phyloP scores from a whole-genome alignment of 2,797 vertebrate species.

The Graptemys geographica region DNA sequence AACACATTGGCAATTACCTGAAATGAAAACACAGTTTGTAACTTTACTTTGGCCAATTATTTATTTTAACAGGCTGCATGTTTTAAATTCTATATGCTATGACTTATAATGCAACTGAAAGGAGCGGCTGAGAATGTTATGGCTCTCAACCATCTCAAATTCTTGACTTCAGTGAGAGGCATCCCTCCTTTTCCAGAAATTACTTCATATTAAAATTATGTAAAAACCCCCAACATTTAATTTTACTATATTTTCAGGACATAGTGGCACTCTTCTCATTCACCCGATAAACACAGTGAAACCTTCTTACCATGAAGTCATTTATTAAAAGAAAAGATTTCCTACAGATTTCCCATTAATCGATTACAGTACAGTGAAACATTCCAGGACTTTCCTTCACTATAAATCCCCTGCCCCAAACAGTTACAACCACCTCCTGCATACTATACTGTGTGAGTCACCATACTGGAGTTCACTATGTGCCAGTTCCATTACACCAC shows the following conservation, averaged over 20 bases:
- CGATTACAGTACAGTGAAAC: neutral
- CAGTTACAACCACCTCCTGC: neutral
- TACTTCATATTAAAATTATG: neutral
- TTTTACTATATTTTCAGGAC: neutral
- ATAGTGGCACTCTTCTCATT: neutral
- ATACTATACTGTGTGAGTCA: neutral
- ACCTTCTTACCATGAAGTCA: neutral
- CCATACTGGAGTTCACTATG: neutral
- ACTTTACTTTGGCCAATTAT: neutral
- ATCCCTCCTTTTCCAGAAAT: neutral
- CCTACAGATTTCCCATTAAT: neutral
- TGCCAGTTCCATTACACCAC: neutral
- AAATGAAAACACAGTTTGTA: slow-evolving; percentile 65
- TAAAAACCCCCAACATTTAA: neutral
- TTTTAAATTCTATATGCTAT: neutral
- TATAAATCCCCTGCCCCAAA: neutral
- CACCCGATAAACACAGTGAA: neutral
- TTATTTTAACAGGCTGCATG: neutral
- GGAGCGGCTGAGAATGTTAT: neutral
- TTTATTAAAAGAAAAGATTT: neutral
- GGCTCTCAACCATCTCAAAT: neutral
- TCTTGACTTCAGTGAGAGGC: neutral
- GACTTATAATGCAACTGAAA: neutral
- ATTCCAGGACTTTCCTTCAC: neutral
- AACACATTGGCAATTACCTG: slow-evolving; percentile 93